These are phyloP conservation scores for Mus minutoides DNA, from an alignment of 2,797 vertebrate species.

Conservation along the genomic window DNA sequence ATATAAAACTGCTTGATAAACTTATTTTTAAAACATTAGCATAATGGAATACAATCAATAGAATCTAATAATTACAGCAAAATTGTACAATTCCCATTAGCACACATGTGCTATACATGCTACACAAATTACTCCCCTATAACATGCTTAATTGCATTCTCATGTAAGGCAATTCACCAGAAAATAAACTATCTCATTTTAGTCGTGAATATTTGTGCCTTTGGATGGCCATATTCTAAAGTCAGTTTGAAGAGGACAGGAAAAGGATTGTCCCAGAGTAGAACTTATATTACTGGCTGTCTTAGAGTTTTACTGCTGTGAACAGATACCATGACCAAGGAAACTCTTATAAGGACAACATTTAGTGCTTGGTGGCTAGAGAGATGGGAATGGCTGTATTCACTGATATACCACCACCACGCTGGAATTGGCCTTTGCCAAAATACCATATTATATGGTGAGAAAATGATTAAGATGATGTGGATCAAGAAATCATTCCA, in stretches of 20 bases:
- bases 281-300: background rate
- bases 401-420: background rate
- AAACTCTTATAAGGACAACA: background rate
- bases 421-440: background rate
- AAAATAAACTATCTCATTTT: slow-evolving; percentile 79
- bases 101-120: slow-evolving; percentile 80
- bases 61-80: slow-evolving; percentile 86
- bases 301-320: no score
- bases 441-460: background rate
- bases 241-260: background rate
- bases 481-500: slow-evolving; percentile 8
- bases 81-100: slow-evolving; percentile 81
- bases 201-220: slow-evolving; percentile 53
- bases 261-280: background rate
- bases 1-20: slow-evolving; percentile 81
- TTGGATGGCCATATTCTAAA: background rate
- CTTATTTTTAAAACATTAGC: slow-evolving; percentile 85
- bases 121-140: slow-evolving; percentile 82
- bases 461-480: background rate
- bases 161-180: slow-evolving; percentile 82
- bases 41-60: slow-evolving; percentile 85
- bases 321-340: no score
- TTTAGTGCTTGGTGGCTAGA: no score
- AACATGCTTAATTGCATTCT: slow-evolving; percentile 82
- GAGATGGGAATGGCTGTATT: background rate